Evolutionary conservation across 2,113 vertebrate genomes (phyloP), one percentile per base, ranked within the genome.

Genomic region (Muntiacus reevesi): DNA sequence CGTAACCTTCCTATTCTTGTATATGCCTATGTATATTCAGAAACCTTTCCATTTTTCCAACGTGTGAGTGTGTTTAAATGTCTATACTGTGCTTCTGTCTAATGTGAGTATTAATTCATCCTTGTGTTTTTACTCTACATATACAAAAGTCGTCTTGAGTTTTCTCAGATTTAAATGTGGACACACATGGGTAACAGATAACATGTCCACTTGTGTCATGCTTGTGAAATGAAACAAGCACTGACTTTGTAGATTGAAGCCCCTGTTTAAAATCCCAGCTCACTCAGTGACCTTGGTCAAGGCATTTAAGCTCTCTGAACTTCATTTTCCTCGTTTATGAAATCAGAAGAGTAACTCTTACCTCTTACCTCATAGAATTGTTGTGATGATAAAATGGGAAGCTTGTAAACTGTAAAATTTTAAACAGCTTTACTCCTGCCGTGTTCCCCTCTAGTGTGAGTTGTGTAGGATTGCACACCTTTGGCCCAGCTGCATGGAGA

Each of bases 91-190:
- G 43, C 25, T 74, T 91, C 55, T 89, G 45, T 88, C 60, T 96
- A 60, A 87, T 82, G 6, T 45, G 30, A 74, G 11, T 95, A 50
- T 92, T 92, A 92, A 86, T 91, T 84, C 40, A 94, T 78, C 25
- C 45, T 79, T 45, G 23, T 90, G 11, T 89, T 40, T 28, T 86
- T 91, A 79, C 93, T 23, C 62, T 45, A 40, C 83, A 12, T 94
- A 93, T 95, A 89, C 30, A 95, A 94, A 96, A 88, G 36, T 97
- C 87, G 59, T 94, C 78, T 45, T 95, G 88, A 95, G 86, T 97
- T 97, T 96, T 82, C 67, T 94, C 59, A 85, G 45, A 59, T 57
- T 93, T 97, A 85, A 95, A 1, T 91, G 52, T 96, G 33, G 96
- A 25, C 79, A 94, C 59, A 78, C 19, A 95, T 95, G 52, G n/a